Conservation (phyloP, 1,140 invertebrate species). For the Charaxes varanes region DNA sequence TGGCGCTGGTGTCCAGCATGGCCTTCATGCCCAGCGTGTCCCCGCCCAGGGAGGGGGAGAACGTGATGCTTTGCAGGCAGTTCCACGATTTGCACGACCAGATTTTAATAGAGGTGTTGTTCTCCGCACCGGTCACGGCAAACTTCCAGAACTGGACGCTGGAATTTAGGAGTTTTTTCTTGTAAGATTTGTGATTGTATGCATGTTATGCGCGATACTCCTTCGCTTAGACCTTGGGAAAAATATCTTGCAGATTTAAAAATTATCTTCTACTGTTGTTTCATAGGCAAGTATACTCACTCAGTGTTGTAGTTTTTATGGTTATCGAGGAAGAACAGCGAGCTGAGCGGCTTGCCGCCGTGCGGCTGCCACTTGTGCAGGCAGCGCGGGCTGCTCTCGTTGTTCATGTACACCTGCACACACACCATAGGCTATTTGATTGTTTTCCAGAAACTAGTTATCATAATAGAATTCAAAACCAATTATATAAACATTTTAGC, state of each 20-base stretch:
- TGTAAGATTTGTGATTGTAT: neutral
- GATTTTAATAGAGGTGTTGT: constrained; percentile 93
- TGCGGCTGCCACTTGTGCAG: constrained; percentile 95
- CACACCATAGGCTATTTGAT: too few relatives aligned
- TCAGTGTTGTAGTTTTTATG: constrained; percentile 87
- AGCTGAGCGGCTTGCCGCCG: constrained; percentile 87
- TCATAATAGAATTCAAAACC: too few relatives aligned
- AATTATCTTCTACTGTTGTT: too few relatives aligned
- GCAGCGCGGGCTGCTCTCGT: constrained; percentile 81
- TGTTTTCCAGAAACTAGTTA: too few relatives aligned
- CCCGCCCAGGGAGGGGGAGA: constrained; percentile 62
- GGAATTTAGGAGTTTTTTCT: constrained; percentile 17
- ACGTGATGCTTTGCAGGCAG: constrained; percentile 91
- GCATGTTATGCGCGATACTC: too few relatives aligned
- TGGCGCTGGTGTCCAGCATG: constrained; percentile 86
- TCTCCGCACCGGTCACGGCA: constrained; percentile 90
- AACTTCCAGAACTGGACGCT: constrained; percentile 95
- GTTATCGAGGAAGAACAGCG: constrained; percentile 94
- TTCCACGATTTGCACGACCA: constrained; percentile 96
- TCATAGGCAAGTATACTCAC: constrained; percentile 80
- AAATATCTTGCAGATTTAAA: too few relatives aligned
- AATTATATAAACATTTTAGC: neutral
- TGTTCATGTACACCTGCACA: constrained; percentile 78
- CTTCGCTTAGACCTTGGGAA: too few relatives aligned
- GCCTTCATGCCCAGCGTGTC: constrained; percentile 80